Evolutionary conservation across 1,140 invertebrate genomes (phyloP).

Genomic region (Ptiloglossa arizonensis): DNA sequence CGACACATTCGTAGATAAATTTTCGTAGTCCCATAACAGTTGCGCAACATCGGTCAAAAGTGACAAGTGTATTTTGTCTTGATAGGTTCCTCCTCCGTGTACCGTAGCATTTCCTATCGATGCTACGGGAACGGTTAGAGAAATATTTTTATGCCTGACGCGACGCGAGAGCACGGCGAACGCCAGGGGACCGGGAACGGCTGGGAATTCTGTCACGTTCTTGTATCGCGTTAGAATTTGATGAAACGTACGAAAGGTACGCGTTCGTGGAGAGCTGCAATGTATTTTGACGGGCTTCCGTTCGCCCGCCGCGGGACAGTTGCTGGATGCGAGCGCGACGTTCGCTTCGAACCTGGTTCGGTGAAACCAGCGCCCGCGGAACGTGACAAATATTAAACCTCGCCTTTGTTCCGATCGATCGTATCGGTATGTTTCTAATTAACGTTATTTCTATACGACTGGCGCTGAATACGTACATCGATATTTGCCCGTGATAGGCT

Average conservation of each 20-base stretch:
- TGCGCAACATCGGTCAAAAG: not conserved
- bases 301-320: constrained; percentile 31
- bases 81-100: constrained; percentile 2
- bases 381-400: constrained; percentile 36
- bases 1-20: no score
- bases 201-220: constrained; percentile 63
- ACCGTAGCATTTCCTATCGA: constrained; percentile 35
- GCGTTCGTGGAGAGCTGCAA: constrained; percentile 28
- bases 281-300: constrained; percentile 57
- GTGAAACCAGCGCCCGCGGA: not conserved
- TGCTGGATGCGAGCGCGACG: constrained; percentile 25
- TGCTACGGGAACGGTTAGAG: constrained; percentile 50
- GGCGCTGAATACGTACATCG: not conserved
- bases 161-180: constrained; percentile 2
- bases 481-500: not conserved
- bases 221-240: constrained; percentile 62
- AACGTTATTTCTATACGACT: constrained; percentile 8
- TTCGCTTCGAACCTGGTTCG: constrained; percentile 24
- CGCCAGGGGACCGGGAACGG: constrained; percentile 25
- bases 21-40: not conserved
- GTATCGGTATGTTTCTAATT: not conserved
- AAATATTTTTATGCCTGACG: constrained; percentile 57
- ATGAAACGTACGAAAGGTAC: constrained; percentile 58
- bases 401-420: not conserved
- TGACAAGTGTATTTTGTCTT: constrained; percentile 35